Base-by-base conservation (phyloP, 53 echinoderm and acorn worm species). In the Zoroaster sp. region DNA sequence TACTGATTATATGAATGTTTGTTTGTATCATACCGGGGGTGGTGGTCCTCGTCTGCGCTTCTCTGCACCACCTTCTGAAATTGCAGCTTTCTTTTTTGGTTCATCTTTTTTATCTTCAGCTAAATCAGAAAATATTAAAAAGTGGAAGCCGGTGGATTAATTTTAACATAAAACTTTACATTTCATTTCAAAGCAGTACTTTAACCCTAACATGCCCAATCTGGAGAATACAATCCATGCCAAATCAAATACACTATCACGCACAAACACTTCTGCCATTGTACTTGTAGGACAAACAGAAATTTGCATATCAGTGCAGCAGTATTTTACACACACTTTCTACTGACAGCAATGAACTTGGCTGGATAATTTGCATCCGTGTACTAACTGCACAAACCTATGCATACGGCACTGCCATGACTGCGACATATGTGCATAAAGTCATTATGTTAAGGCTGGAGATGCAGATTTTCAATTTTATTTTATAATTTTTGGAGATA, bases 41-140 rank as follows among this genome's bases (percentile, higher is more conserved):
- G 93, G 93, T 72, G 80, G 91, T 12, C 87, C 91, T 71, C 93
- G 74, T 49, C 93, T 90, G 33, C 87, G 90, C 32, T 81, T 72
- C 28, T 87, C 87, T 8, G 79, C 59, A 4, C 49, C 74, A 44
- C 80, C 79, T 8, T 82, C 77, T 47, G 88, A 20, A 10, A 30
- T 49, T 6, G 55, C 82, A 35, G 87, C 63, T 67, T 93, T 90
- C 81, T 91, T 93, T 51, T 87, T 90, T 17, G 70, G 91, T 40
- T 77, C 88, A 93, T 93, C 93, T 81, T 93, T 93, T 55, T 93
- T 93, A 14, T 93, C 90, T 80, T 93, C 93, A 43, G 93, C 93
- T 93, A 39, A 87, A 72, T 44, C 15, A 14, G 59, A 30, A 46
- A 72, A 11, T 38, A 13, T 1, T 28, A 70, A 40, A 40, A 35